Base-by-base conservation (phyloP, 2,113 vertebrate species). In the Larimichthys crocea region DNA sequence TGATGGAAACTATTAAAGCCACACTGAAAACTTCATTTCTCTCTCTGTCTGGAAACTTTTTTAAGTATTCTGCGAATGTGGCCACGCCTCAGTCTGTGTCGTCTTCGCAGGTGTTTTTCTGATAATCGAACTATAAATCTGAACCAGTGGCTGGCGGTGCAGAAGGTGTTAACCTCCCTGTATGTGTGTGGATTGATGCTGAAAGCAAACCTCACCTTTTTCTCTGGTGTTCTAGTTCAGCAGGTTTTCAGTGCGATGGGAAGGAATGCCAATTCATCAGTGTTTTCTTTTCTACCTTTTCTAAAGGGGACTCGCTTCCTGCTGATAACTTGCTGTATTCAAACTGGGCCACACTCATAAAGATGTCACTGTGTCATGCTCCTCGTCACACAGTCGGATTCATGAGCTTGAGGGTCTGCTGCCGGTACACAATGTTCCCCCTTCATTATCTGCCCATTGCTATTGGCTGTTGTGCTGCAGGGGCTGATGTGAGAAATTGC, bases 401-500 rank as follows among this genome's bases (percentile, higher is more conserved):
- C 49, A 14, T 61, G 46, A 35, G 9, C 46, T 16, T 2, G 44
- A 59, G 64, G 20, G 35, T 61, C n/a, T 80, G 55, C 72, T 31
- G 73, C 65, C 9, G 57, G 85, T 59, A 80, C 88, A 76, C 59
- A 4, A 2, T 86, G 86, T 91, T 74, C 60, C 24, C 35, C 17
- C 46, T 10, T 76, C 42, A 44, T 50, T 48, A 19, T 78, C n/a
- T 20, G 48, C 50, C 49, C 17, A 0, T 70, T 56, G 75, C 71
- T 69, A 20, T 52, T 83, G 67, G 74, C 67, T 63, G 59, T 64
- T 75, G 56, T 77, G 73, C 71, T 83, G 76, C 76, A 59, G 74
- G 68, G 78, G 84, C 73, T 79, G 85, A 82, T 87, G 83, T 84
- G 80, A 81, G 72, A 84, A 83, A 69, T 46, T 74, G 87, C 89